A percentile compares a stretch with the other conserved stretches of the same genome.
Conservation (phyloP, 2,797 vertebrate genomes). For the Phylloscopus collybita region DNA sequence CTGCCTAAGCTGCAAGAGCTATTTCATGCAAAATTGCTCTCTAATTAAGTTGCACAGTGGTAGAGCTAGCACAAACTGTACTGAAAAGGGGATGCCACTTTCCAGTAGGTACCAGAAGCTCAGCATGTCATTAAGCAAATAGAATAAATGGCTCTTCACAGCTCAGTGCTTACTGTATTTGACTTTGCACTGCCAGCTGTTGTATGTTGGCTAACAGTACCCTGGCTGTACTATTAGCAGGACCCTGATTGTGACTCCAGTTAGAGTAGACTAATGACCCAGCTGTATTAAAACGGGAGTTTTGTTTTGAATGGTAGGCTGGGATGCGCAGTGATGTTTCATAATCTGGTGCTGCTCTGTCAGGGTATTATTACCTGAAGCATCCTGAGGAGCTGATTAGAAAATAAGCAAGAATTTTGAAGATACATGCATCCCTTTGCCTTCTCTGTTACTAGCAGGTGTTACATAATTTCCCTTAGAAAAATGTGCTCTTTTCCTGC, state of each 20-base stretch:
- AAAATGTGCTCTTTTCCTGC: conserved; percentile 16
- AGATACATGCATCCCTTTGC: neutral
- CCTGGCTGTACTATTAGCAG: neutral
- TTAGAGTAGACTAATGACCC: neutral
- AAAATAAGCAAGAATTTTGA: neutral
- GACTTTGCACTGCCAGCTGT: conserved; percentile 27
- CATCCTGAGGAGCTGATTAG: neutral
- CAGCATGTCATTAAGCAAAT: conserved; percentile 10
- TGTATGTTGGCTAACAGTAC: neutral
- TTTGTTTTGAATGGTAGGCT: neutral
- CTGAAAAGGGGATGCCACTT: conserved; percentile 21
- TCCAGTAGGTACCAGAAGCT: conserved; percentile 37
- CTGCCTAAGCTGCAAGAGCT: neutral
- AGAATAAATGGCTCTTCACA: conserved; percentile 45
- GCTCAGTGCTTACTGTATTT: neutral
- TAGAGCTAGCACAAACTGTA: conserved; percentile 35
- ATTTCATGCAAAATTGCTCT: conserved; percentile 60
- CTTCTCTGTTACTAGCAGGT: neutral
- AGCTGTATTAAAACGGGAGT: neutral
- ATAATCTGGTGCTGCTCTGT: neutral
- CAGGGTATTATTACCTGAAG: neutral
- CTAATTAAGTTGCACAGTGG: conserved; percentile 60
- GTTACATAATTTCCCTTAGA: neutral
- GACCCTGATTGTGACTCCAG: neutral
- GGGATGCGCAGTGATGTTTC: neutral